A percentile compares a stretch with the other conserved stretches of the same genome.
These are phyloP conservation scores for Anguilla marmorata DNA, from an alignment of 2,797 vertebrate genomes.

Conservation along the genomic window DNA sequence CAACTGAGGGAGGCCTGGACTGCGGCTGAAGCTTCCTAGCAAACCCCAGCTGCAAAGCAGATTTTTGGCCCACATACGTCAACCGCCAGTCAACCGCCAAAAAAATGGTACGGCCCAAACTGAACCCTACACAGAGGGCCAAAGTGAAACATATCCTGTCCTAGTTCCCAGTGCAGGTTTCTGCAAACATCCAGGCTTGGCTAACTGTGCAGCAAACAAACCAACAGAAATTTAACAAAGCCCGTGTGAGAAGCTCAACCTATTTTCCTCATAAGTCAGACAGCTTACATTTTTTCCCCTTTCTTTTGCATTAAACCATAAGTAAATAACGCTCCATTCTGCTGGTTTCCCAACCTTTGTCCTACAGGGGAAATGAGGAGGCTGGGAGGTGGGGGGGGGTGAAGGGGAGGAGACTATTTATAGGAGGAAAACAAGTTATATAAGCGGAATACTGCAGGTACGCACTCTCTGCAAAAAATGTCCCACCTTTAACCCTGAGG, in stretches of 20 bases:
- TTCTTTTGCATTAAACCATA: neutral
- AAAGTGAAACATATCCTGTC: neutral
- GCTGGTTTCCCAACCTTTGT: constrained; percentile 35
- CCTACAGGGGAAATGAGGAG: constrained; percentile 32
- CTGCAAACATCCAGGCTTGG: neutral
- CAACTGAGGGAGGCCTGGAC: neutral
- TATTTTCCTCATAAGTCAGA: neutral
- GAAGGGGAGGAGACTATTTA: constrained; percentile 22
- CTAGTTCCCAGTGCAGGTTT: neutral
- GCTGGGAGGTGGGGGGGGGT: neutral
- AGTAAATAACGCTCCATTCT: neutral
- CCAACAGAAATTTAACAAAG: neutral
- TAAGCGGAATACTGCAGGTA: constrained; percentile 6
- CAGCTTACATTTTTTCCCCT: neutral
- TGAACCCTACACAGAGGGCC: neutral
- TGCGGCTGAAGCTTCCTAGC: neutral
- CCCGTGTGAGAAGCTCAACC: neutral
- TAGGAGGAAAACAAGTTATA: constrained; percentile 35
- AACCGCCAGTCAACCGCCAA: neutral
- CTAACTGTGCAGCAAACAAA: neutral
- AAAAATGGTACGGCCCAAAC: neutral
- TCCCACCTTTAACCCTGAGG: neutral
- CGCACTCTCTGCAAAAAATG: constrained; percentile 9
- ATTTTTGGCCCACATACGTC: neutral
- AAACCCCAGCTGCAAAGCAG: constrained; percentile 6